These are phyloP conservation scores for Chiloscyllium plagiosum DNA, from an alignment of 2,113 vertebrate species.

Conservation along the genomic window DNA sequence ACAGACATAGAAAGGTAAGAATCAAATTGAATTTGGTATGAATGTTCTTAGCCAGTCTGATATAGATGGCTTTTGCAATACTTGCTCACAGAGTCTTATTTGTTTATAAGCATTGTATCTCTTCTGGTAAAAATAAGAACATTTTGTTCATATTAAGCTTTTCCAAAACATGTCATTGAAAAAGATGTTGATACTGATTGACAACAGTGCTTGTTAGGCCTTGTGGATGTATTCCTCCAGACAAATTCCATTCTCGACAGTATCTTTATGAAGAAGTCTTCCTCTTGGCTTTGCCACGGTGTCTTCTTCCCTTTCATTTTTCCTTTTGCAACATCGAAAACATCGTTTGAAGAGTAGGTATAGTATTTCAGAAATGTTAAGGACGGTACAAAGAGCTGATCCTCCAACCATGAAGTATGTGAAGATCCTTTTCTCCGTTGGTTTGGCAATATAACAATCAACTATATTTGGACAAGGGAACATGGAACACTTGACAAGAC, in stretches of 20 bases:
- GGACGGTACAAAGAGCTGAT: constrained; percentile 62
- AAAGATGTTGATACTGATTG: neutral
- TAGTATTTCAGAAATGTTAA: constrained; percentile 66
- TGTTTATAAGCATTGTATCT: neutral
- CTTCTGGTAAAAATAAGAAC: neutral
- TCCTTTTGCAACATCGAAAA: constrained; percentile 43
- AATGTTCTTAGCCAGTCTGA: neutral
- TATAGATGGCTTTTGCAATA: neutral
- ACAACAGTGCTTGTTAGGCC: neutral
- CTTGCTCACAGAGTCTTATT: neutral
- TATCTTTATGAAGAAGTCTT: neutral
- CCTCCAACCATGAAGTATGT: constrained; percentile 73
- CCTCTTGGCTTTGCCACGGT: neutral
- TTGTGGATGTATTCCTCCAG: neutral
- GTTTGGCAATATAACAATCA: constrained; percentile 70
- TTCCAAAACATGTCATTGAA: neutral
- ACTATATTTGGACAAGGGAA: constrained; percentile 63
- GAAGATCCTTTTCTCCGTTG: constrained; percentile 68
- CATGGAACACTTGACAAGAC: constrained; percentile 61
- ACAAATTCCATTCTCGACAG: neutral
- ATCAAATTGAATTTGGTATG: neutral
- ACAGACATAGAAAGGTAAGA: neutral
- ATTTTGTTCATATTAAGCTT: neutral
- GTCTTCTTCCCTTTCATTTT: constrained; percentile 34
- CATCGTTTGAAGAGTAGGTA: constrained; percentile 65